Conservation (phyloP, 2,113 vertebrate genomes). For the Ondatra zibethicus region DNA sequence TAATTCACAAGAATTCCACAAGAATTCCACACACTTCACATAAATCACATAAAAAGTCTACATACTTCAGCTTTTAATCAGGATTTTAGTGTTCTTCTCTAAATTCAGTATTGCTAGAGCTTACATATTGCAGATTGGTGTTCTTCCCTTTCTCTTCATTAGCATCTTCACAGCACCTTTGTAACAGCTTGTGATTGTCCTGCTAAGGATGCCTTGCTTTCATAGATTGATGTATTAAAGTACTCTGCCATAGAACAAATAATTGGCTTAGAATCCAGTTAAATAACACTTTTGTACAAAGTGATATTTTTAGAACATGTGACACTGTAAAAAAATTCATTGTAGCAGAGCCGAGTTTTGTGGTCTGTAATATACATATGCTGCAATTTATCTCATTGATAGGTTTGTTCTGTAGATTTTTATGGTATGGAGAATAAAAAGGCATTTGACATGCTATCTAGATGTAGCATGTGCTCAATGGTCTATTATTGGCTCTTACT, state of each 20-base stretch:
- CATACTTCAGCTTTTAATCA: neutral
- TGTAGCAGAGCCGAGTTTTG: neutral
- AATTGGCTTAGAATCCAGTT: constrained; percentile 2
- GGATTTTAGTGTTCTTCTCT: neutral
- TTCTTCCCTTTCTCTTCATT: neutral
- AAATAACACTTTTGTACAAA: constrained; percentile 9
- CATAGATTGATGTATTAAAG: neutral
- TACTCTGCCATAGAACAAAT: neutral
- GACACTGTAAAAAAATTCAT: neutral
- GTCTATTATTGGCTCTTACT: neutral
- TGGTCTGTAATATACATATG: neutral
- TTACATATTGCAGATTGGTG: neutral
- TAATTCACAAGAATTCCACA: neutral
- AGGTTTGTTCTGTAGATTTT: neutral
- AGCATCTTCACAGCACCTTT: neutral
- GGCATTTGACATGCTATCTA: neutral
- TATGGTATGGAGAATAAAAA: neutral
- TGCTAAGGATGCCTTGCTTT: neutral
- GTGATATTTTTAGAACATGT: neutral
- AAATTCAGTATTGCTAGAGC: neutral
- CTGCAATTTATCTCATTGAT: neutral
- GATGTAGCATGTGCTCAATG: neutral
- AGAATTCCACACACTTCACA: neutral
- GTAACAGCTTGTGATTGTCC: neutral
- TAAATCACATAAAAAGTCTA: neutral